Evolutionary conservation across 2,113 vertebrate species (phyloP).

Genomic region (Megaceryle torquata): DNA sequence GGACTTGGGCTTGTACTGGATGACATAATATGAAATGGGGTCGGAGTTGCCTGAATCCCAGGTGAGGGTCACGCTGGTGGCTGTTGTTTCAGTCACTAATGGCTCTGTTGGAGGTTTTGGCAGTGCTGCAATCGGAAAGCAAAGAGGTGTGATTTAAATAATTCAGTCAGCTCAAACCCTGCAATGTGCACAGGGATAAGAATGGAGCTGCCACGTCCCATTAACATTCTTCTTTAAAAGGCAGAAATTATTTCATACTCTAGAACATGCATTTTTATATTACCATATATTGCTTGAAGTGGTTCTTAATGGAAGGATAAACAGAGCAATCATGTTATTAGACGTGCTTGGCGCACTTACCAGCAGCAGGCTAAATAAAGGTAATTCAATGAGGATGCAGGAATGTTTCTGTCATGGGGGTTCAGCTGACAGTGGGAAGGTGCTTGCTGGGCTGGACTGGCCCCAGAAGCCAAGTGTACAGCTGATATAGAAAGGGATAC

Average conservation of each 20-base stretch:
- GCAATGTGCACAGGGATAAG: slow-evolving; percentile 33
- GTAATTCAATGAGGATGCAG: slow-evolving; percentile 58
- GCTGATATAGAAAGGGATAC: slow-evolving; percentile 5
- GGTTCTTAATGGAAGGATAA: slow-evolving; percentile 75
- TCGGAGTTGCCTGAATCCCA: slow-evolving; percentile 97
- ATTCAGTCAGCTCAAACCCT: slow-evolving; percentile 44
- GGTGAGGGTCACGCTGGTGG: slow-evolving; percentile 95
- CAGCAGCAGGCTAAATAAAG: slow-evolving; percentile 69
- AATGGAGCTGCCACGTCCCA: slow-evolving; percentile 55
- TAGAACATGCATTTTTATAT: slow-evolving; percentile 69
- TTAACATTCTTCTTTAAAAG: slow-evolving; percentile 66
- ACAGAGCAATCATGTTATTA: slow-evolving; percentile 75
- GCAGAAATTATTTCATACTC: slow-evolving; percentile 70
- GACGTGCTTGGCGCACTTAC: slow-evolving; percentile 64
- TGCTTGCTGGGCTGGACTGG: not conserved
- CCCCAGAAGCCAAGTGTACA: not conserved
- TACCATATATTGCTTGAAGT: slow-evolving; percentile 73
- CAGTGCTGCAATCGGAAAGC: slow-evolving; percentile 80
- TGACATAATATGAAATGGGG: slow-evolving; percentile 91
- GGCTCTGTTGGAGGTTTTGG: slow-evolving; percentile 89
- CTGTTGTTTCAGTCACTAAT: slow-evolving; percentile 94
- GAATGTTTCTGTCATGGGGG: slow-evolving; percentile 44
- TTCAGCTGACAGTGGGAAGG: slow-evolving; percentile 21
- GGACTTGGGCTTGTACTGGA: slow-evolving; percentile 89
- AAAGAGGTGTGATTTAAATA: slow-evolving; percentile 61